phyloP scores from a whole-genome alignment of 1,140 invertebrate species.

The Teleopsis dalmanni region DNA sequence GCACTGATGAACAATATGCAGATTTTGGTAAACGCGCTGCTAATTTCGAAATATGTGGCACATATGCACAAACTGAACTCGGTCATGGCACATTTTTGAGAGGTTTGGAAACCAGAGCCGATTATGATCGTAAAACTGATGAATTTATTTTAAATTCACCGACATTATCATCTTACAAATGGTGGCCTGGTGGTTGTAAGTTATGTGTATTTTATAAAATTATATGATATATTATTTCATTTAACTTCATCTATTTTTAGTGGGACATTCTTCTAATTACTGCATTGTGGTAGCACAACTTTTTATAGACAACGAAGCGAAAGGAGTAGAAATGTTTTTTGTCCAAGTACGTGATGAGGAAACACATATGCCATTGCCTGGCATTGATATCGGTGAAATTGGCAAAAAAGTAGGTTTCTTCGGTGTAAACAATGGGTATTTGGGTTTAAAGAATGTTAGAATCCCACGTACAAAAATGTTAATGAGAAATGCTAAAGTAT shows the following conservation, averaged over 20 bases:
- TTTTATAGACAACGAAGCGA: constrained; percentile 69
- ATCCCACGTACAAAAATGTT: constrained; percentile 85
- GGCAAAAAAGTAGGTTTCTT: constrained; percentile 88
- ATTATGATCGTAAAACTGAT: constrained; percentile 73
- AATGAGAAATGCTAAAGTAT: constrained; percentile 85
- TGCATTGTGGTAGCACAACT: constrained; percentile 84
- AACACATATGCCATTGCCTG: constrained; percentile 76
- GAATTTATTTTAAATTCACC: constrained; percentile 87
- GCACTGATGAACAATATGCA: constrained; percentile 73
- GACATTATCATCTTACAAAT: constrained; percentile 82
- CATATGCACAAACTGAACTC: constrained; percentile 91
- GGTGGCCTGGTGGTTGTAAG: constrained; percentile 90
- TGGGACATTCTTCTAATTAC: constrained; percentile 87
- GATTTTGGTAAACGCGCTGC: constrained; percentile 68
- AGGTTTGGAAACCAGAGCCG: constrained; percentile 85
- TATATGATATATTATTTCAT: background rate
- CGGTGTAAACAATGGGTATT: constrained; percentile 82
- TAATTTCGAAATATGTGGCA: constrained; percentile 74
- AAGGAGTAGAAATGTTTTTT: constrained; percentile 87
- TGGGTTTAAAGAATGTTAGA: constrained; percentile 75
- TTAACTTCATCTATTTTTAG: constrained; percentile 42
- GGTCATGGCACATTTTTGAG: constrained; percentile 90
- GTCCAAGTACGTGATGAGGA: constrained; percentile 83
- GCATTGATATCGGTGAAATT: constrained; percentile 89
- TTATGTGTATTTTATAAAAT: constrained; percentile 19